Evolutionary conservation across 2,113 vertebrate genomes (phyloP).

Genomic region (Ceuthmochares aereus): DNA sequence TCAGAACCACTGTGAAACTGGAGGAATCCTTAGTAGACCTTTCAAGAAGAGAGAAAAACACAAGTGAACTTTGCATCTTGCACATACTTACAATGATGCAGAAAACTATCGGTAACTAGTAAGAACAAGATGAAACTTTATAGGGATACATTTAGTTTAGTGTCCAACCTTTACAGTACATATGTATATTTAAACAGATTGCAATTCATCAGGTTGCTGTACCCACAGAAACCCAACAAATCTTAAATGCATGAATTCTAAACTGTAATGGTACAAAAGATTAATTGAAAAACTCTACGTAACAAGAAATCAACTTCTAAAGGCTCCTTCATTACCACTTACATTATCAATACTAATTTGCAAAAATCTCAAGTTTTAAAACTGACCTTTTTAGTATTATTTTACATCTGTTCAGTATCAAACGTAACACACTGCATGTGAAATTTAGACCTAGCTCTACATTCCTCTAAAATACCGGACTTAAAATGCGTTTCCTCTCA

Average conservation of each 20-base stretch:
- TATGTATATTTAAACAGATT: background rate
- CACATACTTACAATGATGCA: background rate
- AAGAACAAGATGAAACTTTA: background rate
- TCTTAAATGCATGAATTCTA: background rate
- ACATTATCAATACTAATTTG: background rate
- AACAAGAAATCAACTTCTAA: background rate
- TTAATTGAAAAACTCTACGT: background rate
- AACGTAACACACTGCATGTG: background rate
- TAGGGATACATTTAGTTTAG: background rate
- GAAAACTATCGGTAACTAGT: background rate
- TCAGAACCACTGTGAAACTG: slow-evolving; percentile 94
- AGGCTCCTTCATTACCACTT: background rate
- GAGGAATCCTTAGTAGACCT: slow-evolving; percentile 94
- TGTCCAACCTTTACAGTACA: background rate
- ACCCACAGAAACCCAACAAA: background rate
- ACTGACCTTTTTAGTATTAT: background rate
- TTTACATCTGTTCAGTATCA: background rate
- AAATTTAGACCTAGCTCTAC: slow-evolving; percentile 7
- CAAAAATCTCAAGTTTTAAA: background rate
- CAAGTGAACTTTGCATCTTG: background rate
- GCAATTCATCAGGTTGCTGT: background rate
- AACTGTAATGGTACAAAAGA: background rate
- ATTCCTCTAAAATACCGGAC: background rate
- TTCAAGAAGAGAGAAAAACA: background rate
- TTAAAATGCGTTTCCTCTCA: slow-evolving; percentile 35